These are phyloP conservation scores for Coenonympha arcania DNA, from an alignment of 2,888 invertebrate species.

Conservation along the genomic window DNA sequence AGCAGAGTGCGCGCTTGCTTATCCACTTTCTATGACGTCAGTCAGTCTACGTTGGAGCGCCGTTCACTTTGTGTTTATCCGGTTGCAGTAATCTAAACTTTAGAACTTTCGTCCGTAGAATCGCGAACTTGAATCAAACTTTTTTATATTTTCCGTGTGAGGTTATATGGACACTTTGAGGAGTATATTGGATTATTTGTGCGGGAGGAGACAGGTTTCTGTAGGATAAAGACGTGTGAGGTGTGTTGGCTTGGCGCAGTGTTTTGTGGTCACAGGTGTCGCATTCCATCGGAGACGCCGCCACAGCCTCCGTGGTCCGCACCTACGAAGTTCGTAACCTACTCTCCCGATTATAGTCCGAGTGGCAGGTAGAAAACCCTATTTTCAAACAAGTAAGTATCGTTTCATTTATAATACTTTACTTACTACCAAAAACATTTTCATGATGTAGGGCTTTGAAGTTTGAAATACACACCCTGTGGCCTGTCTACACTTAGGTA, in stretches of 20 bases:
- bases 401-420: not conserved
- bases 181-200: conserved; percentile 20
- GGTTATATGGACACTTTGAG: conserved; percentile 25
- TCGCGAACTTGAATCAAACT: conserved; percentile 60
- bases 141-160: conserved; percentile 30
- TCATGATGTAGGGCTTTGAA: no score
- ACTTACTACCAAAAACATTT: not conserved
- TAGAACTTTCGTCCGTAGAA: conserved; percentile 29
- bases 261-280: conserved; percentile 65
- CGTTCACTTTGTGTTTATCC: conserved; percentile 38
- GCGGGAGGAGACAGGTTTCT: conserved; percentile 32
- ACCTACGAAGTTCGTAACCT: conserved; percentile 38
- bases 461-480: no score
- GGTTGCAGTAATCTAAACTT: conserved; percentile 27
- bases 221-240: conserved; percentile 20
- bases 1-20: no score
- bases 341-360: conserved; percentile 29
- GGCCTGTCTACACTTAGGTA: no score
- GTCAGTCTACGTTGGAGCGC: conserved; percentile 55
- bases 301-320: conserved; percentile 50
- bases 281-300: conserved; percentile 65
- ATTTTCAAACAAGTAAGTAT: conserved; percentile 29
- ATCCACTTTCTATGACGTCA: no score
- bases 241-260: conserved; percentile 47
- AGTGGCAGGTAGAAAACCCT: conserved; percentile 50